Conservation (phyloP, 2,797 vertebrate species). For the Pteronotus mesoamericanus region DNA sequence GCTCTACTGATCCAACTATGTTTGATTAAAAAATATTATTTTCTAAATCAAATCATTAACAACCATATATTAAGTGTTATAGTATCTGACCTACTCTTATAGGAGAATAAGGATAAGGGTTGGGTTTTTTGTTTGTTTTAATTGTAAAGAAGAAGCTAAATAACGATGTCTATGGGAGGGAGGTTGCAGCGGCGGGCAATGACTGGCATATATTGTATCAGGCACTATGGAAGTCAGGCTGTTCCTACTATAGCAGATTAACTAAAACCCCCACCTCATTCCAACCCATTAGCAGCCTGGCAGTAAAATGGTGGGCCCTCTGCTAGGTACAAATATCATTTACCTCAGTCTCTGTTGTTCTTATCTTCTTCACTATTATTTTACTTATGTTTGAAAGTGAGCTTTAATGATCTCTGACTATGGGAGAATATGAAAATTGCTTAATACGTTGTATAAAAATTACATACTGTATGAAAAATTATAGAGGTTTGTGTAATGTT, state of each 20-base stretch:
- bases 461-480: background rate
- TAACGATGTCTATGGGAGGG: accelerated
- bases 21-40: background rate
- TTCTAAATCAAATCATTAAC: background rate
- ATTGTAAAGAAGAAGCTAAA: background rate
- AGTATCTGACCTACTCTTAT: background rate
- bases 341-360: background rate
- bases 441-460: background rate
- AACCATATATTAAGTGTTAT: background rate
- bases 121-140: too few relatives aligned
- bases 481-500: background rate
- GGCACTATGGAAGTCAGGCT: background rate
- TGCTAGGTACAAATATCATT: background rate
- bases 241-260: background rate
- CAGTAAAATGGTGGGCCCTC: background rate
- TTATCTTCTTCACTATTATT: background rate
- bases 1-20: background rate
- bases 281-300: background rate
- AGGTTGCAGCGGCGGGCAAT: background rate
- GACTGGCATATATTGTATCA: too few relatives aligned
- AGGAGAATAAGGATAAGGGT: background rate
- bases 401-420: background rate
- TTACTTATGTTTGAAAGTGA: background rate
- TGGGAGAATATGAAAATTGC: background rate
- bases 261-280: background rate